Conservation (phyloP, 1,140 invertebrate species). For the Reticulitermes speratus region DNA sequence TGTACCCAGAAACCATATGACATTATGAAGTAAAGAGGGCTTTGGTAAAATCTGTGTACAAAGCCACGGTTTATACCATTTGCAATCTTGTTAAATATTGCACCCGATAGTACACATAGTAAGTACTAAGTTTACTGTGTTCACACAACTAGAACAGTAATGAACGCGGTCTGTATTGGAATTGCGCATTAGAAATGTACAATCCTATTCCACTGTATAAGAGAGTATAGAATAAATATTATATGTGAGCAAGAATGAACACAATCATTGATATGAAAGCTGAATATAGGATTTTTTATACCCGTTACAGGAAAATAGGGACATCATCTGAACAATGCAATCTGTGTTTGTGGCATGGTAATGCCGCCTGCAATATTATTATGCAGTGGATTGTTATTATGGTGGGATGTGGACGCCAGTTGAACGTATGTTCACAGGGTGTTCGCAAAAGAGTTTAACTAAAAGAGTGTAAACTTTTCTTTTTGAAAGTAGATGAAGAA, state of each 20-base stretch:
- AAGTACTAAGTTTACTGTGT: too few species aligned
- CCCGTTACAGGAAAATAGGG: background rate
- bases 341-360: slow-evolving; percentile 14
- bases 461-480: background rate
- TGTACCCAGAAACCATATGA: too few species aligned
- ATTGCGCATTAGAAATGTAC: background rate
- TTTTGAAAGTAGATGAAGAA: background rate
- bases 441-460: background rate
- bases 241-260: background rate
- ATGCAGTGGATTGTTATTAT: background rate
- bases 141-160: too few species aligned
- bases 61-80: too few species aligned
- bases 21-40: too few species aligned
- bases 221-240: background rate
- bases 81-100: too few species aligned
- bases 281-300: background rate
- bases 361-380: background rate
- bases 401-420: background rate
- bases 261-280: background rate
- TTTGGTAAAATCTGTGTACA: too few species aligned
- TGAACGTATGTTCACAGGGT: background rate
- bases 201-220: background rate
- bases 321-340: background rate
- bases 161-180: too few species aligned
- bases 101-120: too few species aligned